These are phyloP conservation scores for Huso huso DNA, from an alignment of 2,797 vertebrate species.

Conservation along the genomic window DNA sequence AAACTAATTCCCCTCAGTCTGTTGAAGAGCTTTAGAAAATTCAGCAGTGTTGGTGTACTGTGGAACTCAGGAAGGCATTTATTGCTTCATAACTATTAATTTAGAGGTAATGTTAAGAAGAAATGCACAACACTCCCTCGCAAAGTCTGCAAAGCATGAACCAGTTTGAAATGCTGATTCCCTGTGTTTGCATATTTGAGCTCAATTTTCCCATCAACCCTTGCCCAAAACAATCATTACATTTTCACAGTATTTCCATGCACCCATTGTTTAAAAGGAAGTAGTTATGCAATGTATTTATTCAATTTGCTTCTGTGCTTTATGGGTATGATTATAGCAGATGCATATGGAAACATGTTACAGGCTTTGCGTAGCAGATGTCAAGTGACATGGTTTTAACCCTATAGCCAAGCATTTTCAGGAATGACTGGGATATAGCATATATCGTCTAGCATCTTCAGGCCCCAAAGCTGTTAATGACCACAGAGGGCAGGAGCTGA, in stretches of 20 bases:
- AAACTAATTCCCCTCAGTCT: slow-evolving; percentile 28
- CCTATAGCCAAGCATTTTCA: too few relatives aligned
- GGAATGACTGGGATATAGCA: too few relatives aligned
- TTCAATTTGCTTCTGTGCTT: not conserved
- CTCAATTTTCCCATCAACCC: not conserved
- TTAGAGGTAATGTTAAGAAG: slow-evolving; percentile 15
- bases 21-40: slow-evolving; percentile 25
- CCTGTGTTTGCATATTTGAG: not conserved
- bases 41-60: slow-evolving; percentile 18
- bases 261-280: not conserved
- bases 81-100: slow-evolving; percentile 21
- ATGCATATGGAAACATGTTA: too few relatives aligned
- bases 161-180: not conserved
- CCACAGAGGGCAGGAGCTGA: too few relatives aligned
- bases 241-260: not conserved
- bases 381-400: too few relatives aligned
- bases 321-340: not conserved
- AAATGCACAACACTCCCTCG: slow-evolving; percentile 8
- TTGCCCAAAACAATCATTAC: not conserved
- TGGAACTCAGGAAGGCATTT: slow-evolving; percentile 25
- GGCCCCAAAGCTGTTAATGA: too few relatives aligned
- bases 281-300: not conserved
- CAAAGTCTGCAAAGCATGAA: not conserved
- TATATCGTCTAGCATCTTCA: too few relatives aligned
- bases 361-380: too few relatives aligned